Evolutionary conservation across 2,113 vertebrate species (phyloP), one percentile per base, ranked within the genome.

Genomic region (Mola mola): DNA sequence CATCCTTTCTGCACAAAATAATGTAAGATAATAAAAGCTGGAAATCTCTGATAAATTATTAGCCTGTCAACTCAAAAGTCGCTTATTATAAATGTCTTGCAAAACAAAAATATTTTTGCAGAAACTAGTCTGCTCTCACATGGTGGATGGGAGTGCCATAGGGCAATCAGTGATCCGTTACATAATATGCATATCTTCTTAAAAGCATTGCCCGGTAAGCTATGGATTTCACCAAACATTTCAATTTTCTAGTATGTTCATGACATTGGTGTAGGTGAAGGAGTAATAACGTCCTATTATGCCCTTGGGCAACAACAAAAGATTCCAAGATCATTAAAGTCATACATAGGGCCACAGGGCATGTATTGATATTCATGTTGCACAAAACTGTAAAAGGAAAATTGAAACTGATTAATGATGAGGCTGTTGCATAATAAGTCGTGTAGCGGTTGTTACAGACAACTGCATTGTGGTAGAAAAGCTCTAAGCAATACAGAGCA

Each of bases 101-200:
- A 51, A 22, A 34, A 46, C 8, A 43, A 48, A 28, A n/a, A n/a
- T n/a, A 8, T 7, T 52, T 29, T 34, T 42, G 44, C n/a, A 44
- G 22, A 36, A 44, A 47, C 49, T 5, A 40, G 40, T 58, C 34
- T 36, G 19, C 21, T 20, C 19, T n/a, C 37, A 36, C 29, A 26
- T 40, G 8, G 8, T 70, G 53, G 33, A 46, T 40, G 40, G 36
- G 29, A 60, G 36, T 29, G 44, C 55, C 38, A 55, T n/a, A 50
- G 55, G 47, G 42, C 38, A 75, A 52, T 61, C 20, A 40, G 46
- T 46, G 57, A 34, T 53, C 21, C 16, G 50, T 79, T 67, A 65
- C 41, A 50, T 68, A 57, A 66, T 47, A 26, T 71, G 40, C 33
- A 38, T 57, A 67, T 67, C 57, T 73, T 70, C 72, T 60, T 79